Evolutionary conservation across 2,888 invertebrate genomes (phyloP).

Genomic region (Myopa testacea): DNA sequence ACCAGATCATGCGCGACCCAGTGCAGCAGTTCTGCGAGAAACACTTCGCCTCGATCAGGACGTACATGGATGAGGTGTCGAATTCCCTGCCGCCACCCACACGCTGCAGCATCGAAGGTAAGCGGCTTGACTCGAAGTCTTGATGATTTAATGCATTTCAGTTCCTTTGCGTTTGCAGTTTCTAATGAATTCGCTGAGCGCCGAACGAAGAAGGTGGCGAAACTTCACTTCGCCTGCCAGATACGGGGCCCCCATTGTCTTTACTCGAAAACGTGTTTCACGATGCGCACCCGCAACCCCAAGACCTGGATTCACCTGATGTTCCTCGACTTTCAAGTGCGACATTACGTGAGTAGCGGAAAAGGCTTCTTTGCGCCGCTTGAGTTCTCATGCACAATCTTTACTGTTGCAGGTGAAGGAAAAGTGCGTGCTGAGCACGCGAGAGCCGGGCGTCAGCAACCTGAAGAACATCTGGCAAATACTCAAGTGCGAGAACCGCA

Average conservation of each 20-base stretch:
- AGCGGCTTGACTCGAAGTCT: conserved; percentile 50
- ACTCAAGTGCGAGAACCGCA: conserved; percentile 89
- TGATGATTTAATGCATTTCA: neutral
- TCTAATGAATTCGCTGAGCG: conserved; percentile 73
- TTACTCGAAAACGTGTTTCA: conserved; percentile 83
- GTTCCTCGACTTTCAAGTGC: conserved; percentile 89
- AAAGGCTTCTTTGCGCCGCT: neutral
- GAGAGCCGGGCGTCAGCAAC: conserved; percentile 85
- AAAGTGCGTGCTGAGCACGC: conserved; percentile 80
- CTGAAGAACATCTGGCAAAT: conserved; percentile 95
- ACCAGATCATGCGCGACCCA: conserved; percentile 86
- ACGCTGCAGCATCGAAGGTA: conserved; percentile 93
- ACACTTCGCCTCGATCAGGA: conserved; percentile 90
- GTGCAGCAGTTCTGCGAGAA: conserved; percentile 97
- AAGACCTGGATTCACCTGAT: conserved; percentile 95
- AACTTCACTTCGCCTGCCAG: conserved; percentile 91
- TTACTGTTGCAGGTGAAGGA: conserved; percentile 74
- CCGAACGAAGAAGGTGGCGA: conserved; percentile 87
- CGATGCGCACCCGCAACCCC: conserved; percentile 83
- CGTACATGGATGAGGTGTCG: conserved; percentile 89
- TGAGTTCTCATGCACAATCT: neutral
- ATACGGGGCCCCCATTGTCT: conserved; percentile 86
- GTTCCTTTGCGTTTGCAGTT: conserved; percentile 49
- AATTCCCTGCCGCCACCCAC: conserved; percentile 89
- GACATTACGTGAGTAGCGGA: conserved; percentile 62